These are phyloP conservation scores for Psittacula derbiana DNA, from an alignment of 2,797 vertebrate species.

Conservation along the genomic window DNA sequence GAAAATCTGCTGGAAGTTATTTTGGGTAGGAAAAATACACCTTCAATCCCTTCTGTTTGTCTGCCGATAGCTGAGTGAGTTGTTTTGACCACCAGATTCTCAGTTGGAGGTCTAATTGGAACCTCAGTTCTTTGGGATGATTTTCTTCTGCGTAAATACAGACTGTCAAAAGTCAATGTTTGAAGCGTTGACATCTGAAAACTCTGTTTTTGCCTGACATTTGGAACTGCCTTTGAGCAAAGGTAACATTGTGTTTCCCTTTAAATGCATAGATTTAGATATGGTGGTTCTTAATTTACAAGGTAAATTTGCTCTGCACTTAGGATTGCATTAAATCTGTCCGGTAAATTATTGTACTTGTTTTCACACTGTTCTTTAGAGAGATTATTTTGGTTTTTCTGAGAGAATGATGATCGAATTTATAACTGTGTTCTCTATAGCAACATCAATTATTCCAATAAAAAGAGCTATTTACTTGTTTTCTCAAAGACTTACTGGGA, in stretches of 20 bases:
- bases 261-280: neutral
- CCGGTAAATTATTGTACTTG: neutral
- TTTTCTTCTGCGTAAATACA: neutral
- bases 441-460: slow-evolving; percentile 57
- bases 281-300: neutral
- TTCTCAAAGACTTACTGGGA: slow-evolving; percentile 44
- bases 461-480: slow-evolving; percentile 56
- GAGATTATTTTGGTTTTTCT: slow-evolving; percentile 26
- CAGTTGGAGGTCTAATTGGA: neutral
- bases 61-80: neutral
- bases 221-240: slow-evolving; percentile 5
- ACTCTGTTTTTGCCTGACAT: neutral
- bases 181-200: neutral
- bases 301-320: neutral
- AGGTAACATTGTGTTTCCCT: neutral
- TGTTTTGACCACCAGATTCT: neutral
- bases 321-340: neutral
- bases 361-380: neutral
- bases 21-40: neutral
- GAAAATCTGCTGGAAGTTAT: neutral
- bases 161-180: neutral
- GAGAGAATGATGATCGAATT: slow-evolving; percentile 7
- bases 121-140: neutral
- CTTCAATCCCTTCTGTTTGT: neutral
- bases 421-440: slow-evolving; percentile 26